Evolutionary conservation across 2,797 vertebrate genomes (phyloP).

Genomic region (Tokudaia muenninki): DNA sequence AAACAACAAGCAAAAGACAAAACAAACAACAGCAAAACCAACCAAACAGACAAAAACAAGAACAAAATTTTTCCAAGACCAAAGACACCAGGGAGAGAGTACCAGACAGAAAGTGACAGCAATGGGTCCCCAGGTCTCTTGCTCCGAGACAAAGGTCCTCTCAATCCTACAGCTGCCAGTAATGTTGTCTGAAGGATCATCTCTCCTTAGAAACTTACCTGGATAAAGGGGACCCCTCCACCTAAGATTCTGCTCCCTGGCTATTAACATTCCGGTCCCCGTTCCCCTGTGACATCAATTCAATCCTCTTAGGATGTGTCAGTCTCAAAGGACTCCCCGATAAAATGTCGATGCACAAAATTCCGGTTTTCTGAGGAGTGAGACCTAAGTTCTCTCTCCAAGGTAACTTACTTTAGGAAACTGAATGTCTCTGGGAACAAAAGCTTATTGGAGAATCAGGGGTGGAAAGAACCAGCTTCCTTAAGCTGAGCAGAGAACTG

Average conservation of each 20-base stretch:
- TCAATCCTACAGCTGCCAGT: neutral
- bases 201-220: neutral
- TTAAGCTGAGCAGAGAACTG: neutral
- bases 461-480: neutral
- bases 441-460: neutral
- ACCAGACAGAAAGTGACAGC: neutral
- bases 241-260: neutral
- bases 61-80: neutral
- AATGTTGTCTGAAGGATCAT: neutral
- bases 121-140: neutral
- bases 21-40: neutral
- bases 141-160: neutral
- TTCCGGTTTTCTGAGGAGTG: neutral
- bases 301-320: neutral
- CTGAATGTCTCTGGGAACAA: neutral
- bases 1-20: neutral
- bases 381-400: neutral
- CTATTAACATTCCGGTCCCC: neutral
- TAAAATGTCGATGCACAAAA: neutral
- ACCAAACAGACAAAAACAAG: neutral
- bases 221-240: neutral
- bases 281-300: neutral
- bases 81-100: neutral
- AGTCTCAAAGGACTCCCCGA: neutral
- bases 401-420: neutral